Percentiles rank a stretch among this genome's conserved stretches.
Conservation (phyloP, 2,797 vertebrate species). For the Catharus ustulatus region DNA sequence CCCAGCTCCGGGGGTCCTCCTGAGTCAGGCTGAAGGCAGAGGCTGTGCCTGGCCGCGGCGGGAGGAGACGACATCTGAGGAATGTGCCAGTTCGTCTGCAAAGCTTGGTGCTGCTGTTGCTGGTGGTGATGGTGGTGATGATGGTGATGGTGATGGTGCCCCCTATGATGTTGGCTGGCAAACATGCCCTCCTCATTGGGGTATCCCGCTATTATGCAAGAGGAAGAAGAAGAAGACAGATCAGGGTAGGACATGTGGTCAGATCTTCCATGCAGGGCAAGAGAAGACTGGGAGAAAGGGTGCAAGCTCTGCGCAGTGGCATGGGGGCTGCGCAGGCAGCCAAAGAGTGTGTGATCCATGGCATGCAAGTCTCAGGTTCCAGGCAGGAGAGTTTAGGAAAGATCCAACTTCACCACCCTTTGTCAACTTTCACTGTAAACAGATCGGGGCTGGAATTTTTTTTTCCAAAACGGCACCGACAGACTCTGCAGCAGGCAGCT, state of each 20-base stretch:
- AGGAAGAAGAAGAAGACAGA: conserved; percentile 89
- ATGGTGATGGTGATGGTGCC: conserved; percentile 81
- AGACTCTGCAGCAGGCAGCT: conserved; percentile 47
- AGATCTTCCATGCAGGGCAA: conserved; percentile 92
- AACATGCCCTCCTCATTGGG: conserved; percentile 91
- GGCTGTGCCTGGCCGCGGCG: conserved; percentile 83
- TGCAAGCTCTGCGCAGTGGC: conserved; percentile 92
- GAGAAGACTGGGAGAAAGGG: conserved; percentile 92
- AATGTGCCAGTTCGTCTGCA: conserved; percentile 93
- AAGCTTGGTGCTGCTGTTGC: conserved; percentile 85
- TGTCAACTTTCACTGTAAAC: conserved; percentile 75
- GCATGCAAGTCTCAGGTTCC: conserved; percentile 79
- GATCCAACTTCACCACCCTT: conserved; percentile 78
- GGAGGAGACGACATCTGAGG: conserved; percentile 89
- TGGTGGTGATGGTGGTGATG: conserved; percentile 86
- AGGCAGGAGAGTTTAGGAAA: conserved; percentile 74
- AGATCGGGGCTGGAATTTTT: conserved; percentile 51
- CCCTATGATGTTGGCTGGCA: conserved; percentile 86
- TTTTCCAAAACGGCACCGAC: conserved; percentile 64
- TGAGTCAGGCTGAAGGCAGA: conserved; percentile 88
- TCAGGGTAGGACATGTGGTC: conserved; percentile 97
- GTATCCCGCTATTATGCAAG: conserved; percentile 94
- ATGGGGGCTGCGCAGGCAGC: conserved; percentile 97
- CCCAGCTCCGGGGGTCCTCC: conserved; percentile 86
- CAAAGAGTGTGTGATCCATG: conserved; percentile 98